phyloP scores from a whole-genome alignment of 2,113 vertebrate genomes.

The Casuarius casuarius region DNA sequence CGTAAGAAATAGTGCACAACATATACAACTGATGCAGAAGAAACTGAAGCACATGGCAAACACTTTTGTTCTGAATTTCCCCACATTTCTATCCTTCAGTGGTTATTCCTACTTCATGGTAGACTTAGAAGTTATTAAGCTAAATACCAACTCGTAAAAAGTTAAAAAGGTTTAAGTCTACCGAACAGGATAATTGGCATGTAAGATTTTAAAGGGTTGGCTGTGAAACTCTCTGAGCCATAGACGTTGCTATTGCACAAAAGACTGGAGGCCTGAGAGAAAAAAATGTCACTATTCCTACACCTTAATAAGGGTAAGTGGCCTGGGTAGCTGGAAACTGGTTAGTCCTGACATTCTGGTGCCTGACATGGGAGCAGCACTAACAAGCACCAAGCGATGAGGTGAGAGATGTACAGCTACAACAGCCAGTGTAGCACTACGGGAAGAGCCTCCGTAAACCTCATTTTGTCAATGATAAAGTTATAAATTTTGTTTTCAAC shows the following conservation, averaged over 20 bases:
- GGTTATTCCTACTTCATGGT: background rate
- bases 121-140: too few relatives aligned
- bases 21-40: background rate
- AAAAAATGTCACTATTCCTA: background rate
- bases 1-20: background rate
- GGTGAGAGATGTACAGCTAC: background rate
- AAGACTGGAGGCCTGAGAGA: background rate
- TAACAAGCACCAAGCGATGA: rapidly evolving
- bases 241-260: background rate
- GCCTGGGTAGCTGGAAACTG: background rate
- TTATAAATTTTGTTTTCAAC: background rate
- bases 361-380: background rate
- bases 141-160: background rate
- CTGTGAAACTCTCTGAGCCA: background rate
- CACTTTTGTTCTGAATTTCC: background rate
- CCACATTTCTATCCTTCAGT: background rate
- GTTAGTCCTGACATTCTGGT: background rate
- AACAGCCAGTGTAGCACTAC: rapidly evolving
- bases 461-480: background rate
- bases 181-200: background rate
- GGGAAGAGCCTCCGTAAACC: background rate
- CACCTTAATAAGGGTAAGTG: background rate
- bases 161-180: background rate
- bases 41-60: background rate
- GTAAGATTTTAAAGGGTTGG: background rate